Evolutionary conservation across 92 coral and sea anemone species (phyloP).

Genomic region (Anthopleura xanthogrammica): DNA sequence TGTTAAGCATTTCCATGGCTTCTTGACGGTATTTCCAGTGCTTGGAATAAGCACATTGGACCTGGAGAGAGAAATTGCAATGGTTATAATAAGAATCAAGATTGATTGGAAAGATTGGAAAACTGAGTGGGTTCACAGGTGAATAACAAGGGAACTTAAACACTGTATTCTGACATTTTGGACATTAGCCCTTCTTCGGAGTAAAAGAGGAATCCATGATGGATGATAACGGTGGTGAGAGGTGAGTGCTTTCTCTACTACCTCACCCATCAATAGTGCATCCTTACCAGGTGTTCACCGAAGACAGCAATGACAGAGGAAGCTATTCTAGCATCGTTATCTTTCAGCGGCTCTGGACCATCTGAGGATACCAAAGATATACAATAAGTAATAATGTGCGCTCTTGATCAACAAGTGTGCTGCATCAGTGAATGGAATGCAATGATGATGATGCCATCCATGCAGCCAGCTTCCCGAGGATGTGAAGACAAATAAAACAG

Average conservation of each 20-base stretch:
- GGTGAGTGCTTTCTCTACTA: no score
- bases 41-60: slow-evolving; percentile 88
- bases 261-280: background rate
- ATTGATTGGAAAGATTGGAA: background rate
- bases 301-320: slow-evolving; percentile 79
- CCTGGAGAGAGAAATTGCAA: slow-evolving; percentile 41
- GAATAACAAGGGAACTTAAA: no score
- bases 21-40: slow-evolving; percentile 96
- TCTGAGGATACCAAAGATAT: slow-evolving; percentile 38
- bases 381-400: background rate
- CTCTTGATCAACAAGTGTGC: background rate
- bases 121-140: no score
- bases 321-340: slow-evolving; percentile 82
- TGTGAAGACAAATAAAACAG: no score
- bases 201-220: no score
- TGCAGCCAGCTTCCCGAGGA: no score
- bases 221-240: no score
- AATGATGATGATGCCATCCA: no score
- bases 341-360: slow-evolving; percentile 80
- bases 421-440: no score
- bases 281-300: slow-evolving; percentile 86
- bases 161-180: no score
- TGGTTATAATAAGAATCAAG: no score
- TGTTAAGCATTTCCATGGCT: slow-evolving; percentile 78
- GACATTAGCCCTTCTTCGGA: no score